Percentiles rank a stretch among this genome's conserved stretches.
These are phyloP conservation scores for Drosophila leontia DNA, from an alignment of 1,140 invertebrate genomes.

Conservation along the genomic window DNA sequence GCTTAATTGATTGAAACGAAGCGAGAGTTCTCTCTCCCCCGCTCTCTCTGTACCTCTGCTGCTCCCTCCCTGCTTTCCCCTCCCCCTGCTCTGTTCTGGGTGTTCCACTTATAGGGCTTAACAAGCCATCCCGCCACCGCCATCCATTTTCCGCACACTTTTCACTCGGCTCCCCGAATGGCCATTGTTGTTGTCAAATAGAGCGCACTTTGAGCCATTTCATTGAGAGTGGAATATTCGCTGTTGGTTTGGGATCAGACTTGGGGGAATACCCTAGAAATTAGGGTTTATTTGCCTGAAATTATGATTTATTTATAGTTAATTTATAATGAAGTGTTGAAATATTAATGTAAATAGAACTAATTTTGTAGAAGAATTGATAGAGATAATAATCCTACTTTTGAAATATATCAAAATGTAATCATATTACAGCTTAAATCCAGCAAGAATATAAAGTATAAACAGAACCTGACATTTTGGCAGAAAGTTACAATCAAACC, in stretches of 20 bases:
- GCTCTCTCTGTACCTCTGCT: background rate
- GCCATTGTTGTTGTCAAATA: constrained; percentile 78
- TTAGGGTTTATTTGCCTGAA: background rate
- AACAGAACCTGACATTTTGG: background rate
- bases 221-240: constrained; percentile 59
- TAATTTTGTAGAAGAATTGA: background rate
- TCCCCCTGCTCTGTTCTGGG: background rate
- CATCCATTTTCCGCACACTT: constrained; percentile 11
- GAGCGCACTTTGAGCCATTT: constrained; percentile 80
- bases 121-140: constrained; percentile 39
- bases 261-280: background rate
- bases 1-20: constrained; percentile 83
- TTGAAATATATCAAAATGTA: too few species aligned
- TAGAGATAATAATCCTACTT: too few species aligned
- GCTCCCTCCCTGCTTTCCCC: background rate
- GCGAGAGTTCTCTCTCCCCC: constrained; percentile 40
- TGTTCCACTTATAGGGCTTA: constrained; percentile 31
- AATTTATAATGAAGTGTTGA: too few species aligned
- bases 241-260: background rate
- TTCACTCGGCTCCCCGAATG: background rate
- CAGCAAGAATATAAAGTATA: background rate
- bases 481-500: background rate
- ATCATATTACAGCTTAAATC: background rate
- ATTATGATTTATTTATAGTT: background rate
- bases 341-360: too few species aligned